These are phyloP conservation scores for Nephila pilipes DNA, from an alignment of 1,140 invertebrate genomes.

Conservation along the genomic window DNA sequence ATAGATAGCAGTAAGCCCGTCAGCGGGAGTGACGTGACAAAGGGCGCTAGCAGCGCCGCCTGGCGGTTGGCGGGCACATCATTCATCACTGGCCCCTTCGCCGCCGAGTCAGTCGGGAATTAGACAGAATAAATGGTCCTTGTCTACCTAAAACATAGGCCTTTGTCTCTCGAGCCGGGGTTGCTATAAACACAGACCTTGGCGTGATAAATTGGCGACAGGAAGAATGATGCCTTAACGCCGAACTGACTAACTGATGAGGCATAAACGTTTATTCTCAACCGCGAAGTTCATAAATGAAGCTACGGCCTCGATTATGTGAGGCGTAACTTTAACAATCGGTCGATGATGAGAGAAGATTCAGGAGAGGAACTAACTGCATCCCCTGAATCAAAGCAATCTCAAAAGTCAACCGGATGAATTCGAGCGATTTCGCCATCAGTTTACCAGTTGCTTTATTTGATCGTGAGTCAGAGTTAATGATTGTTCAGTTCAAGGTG, in stretches of 20 bases:
- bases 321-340: conserved; percentile 19
- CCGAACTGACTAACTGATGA: conserved; percentile 60
- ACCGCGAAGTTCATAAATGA: conserved; percentile 28
- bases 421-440: conserved; percentile 14
- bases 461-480: not conserved
- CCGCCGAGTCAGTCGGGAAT: conserved; percentile 73
- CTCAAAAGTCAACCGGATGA: not conserved
- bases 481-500: not conserved
- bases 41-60: conserved; percentile 73
- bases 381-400: conserved; percentile 11
- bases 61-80: conserved; percentile 72
- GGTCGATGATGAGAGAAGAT: not conserved
- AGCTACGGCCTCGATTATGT: not conserved
- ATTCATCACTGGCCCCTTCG: conserved; percentile 71
- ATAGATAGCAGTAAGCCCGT: conserved; percentile 70
- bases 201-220: conserved; percentile 74
- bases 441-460: conserved; percentile 10
- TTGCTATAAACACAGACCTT: conserved; percentile 74
- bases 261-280: conserved; percentile 48
- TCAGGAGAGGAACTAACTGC: not conserved
- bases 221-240: conserved; percentile 42
- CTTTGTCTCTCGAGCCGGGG: conserved; percentile 71
- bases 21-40: conserved; percentile 73
- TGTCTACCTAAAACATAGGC: conserved; percentile 75
- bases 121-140: conserved; percentile 76